A percentile compares a stretch with the other conserved stretches of the same genome.
Evolutionary conservation across 2,888 invertebrate species (phyloP).

Genomic region (Athalia rosae): DNA sequence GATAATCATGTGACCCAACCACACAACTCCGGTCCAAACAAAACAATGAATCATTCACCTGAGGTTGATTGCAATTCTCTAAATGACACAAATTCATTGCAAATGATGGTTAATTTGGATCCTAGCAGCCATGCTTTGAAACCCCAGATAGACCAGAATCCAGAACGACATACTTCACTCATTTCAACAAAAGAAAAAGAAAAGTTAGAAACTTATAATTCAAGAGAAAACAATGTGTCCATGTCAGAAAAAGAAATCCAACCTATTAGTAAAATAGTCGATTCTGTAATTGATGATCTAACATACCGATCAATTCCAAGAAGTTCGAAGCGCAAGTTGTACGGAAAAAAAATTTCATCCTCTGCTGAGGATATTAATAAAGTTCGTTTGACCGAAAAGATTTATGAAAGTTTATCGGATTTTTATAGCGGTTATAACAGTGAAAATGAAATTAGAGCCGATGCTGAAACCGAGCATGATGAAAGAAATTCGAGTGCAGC

Average conservation of each 20-base stretch:
- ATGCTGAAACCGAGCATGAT: not conserved
- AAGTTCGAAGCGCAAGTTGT: constrained; percentile 18
- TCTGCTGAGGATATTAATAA: constrained; percentile 69
- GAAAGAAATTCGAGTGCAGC: not conserved
- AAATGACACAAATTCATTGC: not conserved
- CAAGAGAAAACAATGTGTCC: constrained; percentile 46
- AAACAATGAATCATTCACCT: not conserved
- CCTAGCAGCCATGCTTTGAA: not conserved
- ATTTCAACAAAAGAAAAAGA: not conserved
- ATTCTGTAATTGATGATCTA: constrained; percentile 47
- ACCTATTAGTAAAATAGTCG: constrained; percentile 49
- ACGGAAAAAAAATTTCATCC: constrained; percentile 24
- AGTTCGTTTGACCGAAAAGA: constrained; percentile 60
- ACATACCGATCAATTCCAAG: constrained; percentile 46
- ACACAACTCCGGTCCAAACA: not conserved
- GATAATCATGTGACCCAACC: not conserved
- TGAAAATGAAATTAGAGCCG: not conserved
- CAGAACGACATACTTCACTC: not conserved
- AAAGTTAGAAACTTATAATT: constrained; percentile 4
- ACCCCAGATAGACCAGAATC: not conserved
- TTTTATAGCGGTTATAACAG: constrained; percentile 68
- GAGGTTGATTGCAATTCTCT: not conserved
- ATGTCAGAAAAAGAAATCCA: constrained; percentile 45
- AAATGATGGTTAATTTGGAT: not conserved
- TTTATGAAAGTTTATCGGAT: constrained; percentile 69